Evolutionary conservation across 92 coral and sea anemone genomes (phyloP).

Genomic region (Blastomussa wellsi): DNA sequence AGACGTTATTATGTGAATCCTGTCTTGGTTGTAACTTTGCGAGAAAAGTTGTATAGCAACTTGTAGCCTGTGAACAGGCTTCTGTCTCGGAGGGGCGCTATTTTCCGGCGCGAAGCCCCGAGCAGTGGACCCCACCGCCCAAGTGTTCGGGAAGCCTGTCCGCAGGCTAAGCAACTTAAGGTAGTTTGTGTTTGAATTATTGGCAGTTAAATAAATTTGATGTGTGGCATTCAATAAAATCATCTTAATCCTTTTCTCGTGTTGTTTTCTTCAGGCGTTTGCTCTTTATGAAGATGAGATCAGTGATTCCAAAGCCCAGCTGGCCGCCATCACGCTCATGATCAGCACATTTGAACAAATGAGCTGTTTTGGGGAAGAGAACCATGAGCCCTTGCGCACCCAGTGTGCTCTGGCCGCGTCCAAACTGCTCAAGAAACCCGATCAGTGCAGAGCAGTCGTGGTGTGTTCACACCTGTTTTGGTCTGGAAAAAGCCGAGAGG

Average conservation of each 20-base stretch:
- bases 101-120: too few relatives aligned
- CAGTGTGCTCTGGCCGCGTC: conserved; percentile 99
- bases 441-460: conserved; percentile 97
- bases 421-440: conserved; percentile 95
- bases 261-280: conserved; percentile 76
- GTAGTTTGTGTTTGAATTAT: too few relatives aligned
- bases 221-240: background rate
- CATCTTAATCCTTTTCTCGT: background rate
- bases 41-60: background rate
- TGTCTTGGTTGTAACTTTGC: too few relatives aligned
- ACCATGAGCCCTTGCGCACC: conserved; percentile 96
- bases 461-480: conserved; percentile 99
- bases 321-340: conserved; percentile 96
- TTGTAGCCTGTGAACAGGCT: too few relatives aligned
- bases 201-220: background rate
- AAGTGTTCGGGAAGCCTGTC: too few relatives aligned
- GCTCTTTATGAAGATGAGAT: conserved; percentile 97
- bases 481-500: conserved; percentile 95
- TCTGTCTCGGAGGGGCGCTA: too few relatives aligned
- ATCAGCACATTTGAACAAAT: conserved; percentile 97
- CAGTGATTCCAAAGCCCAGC: conserved; percentile 96
- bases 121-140: too few relatives aligned
- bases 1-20: too few relatives aligned
- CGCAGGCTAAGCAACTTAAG: too few relatives aligned
- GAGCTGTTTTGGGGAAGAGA: conserved; percentile 99